Evolutionary conservation across 2,888 invertebrate species (phyloP).

Genomic region (Camptogramma bilineatum): DNA sequence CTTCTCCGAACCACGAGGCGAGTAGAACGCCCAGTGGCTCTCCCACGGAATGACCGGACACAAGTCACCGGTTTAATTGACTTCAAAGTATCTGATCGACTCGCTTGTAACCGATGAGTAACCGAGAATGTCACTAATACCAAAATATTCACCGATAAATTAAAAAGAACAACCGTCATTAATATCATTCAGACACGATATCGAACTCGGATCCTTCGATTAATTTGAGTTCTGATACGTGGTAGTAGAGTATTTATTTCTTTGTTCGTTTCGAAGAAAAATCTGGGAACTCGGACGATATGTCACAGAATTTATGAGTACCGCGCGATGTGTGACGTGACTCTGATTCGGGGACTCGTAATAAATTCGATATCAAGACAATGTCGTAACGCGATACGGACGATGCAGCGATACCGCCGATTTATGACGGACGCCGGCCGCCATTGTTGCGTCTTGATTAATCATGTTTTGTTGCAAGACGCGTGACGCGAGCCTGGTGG

Average conservation of each 20-base stretch:
- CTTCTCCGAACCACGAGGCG: slow-evolving; percentile 27
- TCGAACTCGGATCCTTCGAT: slow-evolving; percentile 52
- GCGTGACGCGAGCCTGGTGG: slow-evolving; percentile 28
- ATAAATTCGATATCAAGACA: slow-evolving; percentile 80
- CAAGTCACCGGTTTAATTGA: slow-evolving; percentile 52
- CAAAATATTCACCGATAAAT: slow-evolving; percentile 71
- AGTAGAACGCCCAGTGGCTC: slow-evolving; percentile 31
- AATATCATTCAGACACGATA: slow-evolving; percentile 71
- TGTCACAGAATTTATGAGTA: slow-evolving; percentile 81
- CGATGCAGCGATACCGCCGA: slow-evolving; percentile 73
- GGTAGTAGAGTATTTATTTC: slow-evolving; percentile 50
- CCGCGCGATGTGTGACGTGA: slow-evolving; percentile 70
- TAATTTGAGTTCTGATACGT: slow-evolving; percentile 54
- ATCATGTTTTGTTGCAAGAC: slow-evolving; percentile 54
- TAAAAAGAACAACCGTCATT: slow-evolving; percentile 74
- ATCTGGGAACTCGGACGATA: slow-evolving; percentile 74
- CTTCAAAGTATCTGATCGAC: slow-evolving; percentile 53
- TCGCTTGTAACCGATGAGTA: slow-evolving; percentile 58
- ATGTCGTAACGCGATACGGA: slow-evolving; percentile 78
- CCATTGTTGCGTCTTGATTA: slow-evolving; percentile 60
- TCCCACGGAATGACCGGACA: slow-evolving; percentile 43
- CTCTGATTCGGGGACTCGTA: slow-evolving; percentile 71
- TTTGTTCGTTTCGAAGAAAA: slow-evolving; percentile 57
- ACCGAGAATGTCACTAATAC: slow-evolving; percentile 55
- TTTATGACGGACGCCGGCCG: slow-evolving; percentile 69